Conservation (phyloP, 2,888 invertebrate species). For the Ophraella communa region DNA sequence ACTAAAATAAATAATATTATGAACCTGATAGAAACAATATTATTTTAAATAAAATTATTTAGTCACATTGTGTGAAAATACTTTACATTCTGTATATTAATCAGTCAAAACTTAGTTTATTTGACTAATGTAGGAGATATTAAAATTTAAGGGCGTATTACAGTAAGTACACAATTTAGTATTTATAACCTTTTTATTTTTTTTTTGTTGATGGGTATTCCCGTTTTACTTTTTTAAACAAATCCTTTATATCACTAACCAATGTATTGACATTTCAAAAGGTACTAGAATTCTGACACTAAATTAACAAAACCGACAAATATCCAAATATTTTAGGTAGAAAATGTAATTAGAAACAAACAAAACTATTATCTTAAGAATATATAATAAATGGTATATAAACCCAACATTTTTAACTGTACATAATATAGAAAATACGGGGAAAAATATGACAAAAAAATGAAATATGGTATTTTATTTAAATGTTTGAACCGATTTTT, state of each 20-base stretch:
- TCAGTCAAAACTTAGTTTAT: neutral
- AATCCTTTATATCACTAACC: neutral
- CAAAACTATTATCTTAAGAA: too few species aligned
- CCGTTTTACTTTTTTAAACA: neutral
- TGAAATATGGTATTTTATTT: too few species aligned
- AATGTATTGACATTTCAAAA: neutral
- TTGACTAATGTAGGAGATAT: neutral
- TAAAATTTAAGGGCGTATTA: slow-evolving; percentile 8
- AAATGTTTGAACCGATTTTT: too few species aligned
- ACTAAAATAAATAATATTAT: neutral
- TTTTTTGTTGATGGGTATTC: neutral
- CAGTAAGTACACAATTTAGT: slow-evolving; percentile 18
- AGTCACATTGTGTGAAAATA: slow-evolving; percentile 26
- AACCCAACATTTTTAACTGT: too few species aligned
- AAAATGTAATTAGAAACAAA: too few species aligned
- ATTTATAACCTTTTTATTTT: slow-evolving; percentile 2
- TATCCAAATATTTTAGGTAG: too few species aligned
- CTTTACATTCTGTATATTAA: slow-evolving; percentile 24
- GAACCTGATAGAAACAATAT: neutral
- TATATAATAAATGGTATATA: too few species aligned
- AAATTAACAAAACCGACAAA: neutral
- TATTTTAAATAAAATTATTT: neutral
- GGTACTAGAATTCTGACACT: neutral
- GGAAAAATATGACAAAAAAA: too few species aligned
- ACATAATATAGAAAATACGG: too few species aligned